Percentiles rank a stretch among this genome's conserved stretches.
Conservation (phyloP, 2,113 vertebrate species). For the Scomber japonicus region DNA sequence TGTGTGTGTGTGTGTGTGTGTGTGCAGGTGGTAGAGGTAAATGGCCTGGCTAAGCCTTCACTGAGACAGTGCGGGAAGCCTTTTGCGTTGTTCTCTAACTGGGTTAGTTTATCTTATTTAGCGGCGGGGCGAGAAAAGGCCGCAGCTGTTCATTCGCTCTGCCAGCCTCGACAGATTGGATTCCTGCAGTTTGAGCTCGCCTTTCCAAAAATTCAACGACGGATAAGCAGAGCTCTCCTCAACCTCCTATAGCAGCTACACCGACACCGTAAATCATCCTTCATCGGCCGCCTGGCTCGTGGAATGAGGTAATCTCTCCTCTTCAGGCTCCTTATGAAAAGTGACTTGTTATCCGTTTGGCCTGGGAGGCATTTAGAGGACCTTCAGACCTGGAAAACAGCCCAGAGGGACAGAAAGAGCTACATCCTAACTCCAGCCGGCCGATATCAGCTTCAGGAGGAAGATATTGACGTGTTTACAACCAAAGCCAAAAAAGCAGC, state of each 20-base stretch:
- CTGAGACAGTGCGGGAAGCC: constrained; percentile 53
- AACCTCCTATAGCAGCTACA: constrained; percentile 41
- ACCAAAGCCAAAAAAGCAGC: no score
- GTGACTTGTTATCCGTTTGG: constrained; percentile 53
- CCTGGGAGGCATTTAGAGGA: constrained; percentile 50
- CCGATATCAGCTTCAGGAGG: background rate
- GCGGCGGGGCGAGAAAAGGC: constrained; percentile 66
- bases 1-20: constrained; percentile 27
- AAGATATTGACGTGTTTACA: background rate
- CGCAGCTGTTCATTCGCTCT: constrained; percentile 77
- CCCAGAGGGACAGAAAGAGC: constrained; percentile 5
- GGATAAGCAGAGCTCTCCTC: constrained; percentile 47
- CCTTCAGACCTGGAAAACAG: constrained; percentile 35
- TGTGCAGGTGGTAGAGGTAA: constrained; percentile 58
- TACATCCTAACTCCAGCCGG: background rate
- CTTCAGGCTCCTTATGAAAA: constrained; percentile 56
- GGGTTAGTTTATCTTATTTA: constrained; percentile 79
- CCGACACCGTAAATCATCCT: constrained; percentile 70
- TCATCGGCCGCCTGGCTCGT: constrained; percentile 52
- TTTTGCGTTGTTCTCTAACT: constrained; percentile 65
- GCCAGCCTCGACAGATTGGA: constrained; percentile 77
- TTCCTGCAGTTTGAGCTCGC: constrained; percentile 66
- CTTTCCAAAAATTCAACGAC: constrained; percentile 60
- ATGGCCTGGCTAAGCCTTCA: constrained; percentile 37
- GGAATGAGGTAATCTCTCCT: constrained; percentile 64